Conservation (phyloP, 2,113 vertebrate species). For the Sinocyclocheilus anshuiensis region DNA sequence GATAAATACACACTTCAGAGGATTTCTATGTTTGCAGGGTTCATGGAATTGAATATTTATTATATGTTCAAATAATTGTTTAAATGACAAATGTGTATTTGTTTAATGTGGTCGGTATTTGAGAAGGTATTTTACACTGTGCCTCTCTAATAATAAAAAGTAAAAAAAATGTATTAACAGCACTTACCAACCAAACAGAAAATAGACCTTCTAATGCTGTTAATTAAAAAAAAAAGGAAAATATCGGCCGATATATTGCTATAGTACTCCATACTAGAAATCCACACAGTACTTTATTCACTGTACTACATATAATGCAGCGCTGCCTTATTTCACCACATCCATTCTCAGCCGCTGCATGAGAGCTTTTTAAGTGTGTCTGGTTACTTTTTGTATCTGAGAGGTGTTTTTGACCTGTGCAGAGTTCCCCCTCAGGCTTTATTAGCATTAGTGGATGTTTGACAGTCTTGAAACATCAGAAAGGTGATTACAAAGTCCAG, state of each 20-base stretch:
- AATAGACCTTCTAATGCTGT: too few species aligned
- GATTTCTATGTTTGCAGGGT: too few species aligned
- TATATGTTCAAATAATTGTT: too few species aligned
- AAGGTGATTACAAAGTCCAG: slow-evolving; percentile 58
- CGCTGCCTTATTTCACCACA: neutral
- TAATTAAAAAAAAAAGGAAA: too few species aligned
- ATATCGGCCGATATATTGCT: neutral
- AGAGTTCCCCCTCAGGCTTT: neutral
- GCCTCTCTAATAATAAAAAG: too few species aligned
- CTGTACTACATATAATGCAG: neutral
- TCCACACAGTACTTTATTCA: neutral
- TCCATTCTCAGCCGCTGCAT: neutral
- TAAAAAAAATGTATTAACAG: too few species aligned
- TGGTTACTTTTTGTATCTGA: neutral
- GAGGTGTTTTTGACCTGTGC: neutral
- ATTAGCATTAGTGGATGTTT: slow-evolving; percentile 13
- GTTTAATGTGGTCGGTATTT: too few species aligned
- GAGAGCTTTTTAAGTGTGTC: neutral
- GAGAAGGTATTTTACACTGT: too few species aligned
- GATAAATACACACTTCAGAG: too few species aligned
- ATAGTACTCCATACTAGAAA: neutral
- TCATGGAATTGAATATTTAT: too few species aligned
- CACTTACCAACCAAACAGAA: too few species aligned
- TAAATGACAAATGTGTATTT: too few species aligned
- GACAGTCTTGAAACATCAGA: neutral